Base-by-base conservation (phyloP, 2,888 invertebrate genomes). In the Sinhomidia bicolor region DNA sequence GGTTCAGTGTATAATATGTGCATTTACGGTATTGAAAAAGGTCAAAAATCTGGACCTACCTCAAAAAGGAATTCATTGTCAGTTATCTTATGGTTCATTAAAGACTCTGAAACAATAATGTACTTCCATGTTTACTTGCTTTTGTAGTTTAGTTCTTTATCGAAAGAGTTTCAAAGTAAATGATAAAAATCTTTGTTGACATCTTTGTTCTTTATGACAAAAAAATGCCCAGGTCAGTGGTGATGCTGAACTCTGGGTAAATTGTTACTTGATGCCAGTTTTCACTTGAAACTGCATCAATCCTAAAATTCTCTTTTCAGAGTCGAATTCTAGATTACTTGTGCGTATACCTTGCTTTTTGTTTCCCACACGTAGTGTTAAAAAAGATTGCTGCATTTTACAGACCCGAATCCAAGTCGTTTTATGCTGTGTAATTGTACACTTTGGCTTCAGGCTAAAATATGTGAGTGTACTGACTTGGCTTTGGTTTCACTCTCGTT, bases 51-150 rank as follows among this genome's bases (percentile, higher is more conserved):
- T 29, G 26, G 82, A 82, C 82, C 82, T 82, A 82, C 82, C 29
- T 29, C 68, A 82, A 82, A 68, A 44, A 68, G 60, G 47, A 68
- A 82, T 82, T 47, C 68, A 32, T 68, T 82, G 80, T 82, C 65
- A 51, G 68, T 82, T 68, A 82, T 82, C 82, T 47, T 47, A 47
- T 32, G 51, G 44, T 51, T 82, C 65, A 82, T 82, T 82, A 65
- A 82, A 68, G 12, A 26, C n/a, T 60, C 44, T 0, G 36, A 65
- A 20, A 65, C 54, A 54, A 23, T 26, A 20, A 41, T 36, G 36
- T 7, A 36, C 4, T 36, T 36, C 36, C 4, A 36, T 7, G n/a
- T n/a, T 17, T 23, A 9, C 20, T 14, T 36, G 71, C n/a, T 41
- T 36, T 41, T 41, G 23, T 10, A 12, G 12, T 26, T 32, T 1